These are phyloP conservation scores for Ceramica pisi DNA, from an alignment of 2,888 invertebrate genomes.

Conservation along the genomic window DNA sequence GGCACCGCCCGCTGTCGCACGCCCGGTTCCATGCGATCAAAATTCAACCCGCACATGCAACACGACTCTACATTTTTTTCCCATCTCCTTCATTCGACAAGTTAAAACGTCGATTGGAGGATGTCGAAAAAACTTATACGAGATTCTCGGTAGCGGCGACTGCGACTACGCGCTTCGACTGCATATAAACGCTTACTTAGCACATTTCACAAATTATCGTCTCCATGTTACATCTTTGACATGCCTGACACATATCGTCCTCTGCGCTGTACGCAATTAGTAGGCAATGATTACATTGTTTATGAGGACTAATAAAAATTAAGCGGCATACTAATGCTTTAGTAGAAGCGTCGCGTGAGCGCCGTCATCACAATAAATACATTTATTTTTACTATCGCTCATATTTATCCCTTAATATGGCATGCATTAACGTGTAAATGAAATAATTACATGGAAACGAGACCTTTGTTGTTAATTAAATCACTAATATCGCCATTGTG, in stretches of 20 bases:
- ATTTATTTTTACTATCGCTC: conserved; percentile 72
- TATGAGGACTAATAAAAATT: conserved; percentile 68
- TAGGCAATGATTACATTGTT: conserved; percentile 70
- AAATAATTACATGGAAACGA: conserved; percentile 75
- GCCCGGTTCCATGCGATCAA: conserved; percentile 73
- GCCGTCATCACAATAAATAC: conserved; percentile 72
- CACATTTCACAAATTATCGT: conserved; percentile 72
- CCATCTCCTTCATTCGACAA: conserved; percentile 77
- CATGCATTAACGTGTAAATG: conserved; percentile 76
- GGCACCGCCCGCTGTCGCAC: conserved; percentile 61
- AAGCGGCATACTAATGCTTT: conserved; percentile 65
- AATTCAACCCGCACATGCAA: conserved; percentile 78
- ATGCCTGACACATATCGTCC: conserved; percentile 63
- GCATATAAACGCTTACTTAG: conserved; percentile 77
- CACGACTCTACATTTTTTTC: conserved; percentile 76
- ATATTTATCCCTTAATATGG: conserved; percentile 67
- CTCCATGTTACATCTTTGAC: conserved; percentile 64
- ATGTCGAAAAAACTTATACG: conserved; percentile 79
- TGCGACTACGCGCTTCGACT: conserved; percentile 63
- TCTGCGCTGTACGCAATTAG: conserved; percentile 69
- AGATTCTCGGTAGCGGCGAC: conserved; percentile 70
- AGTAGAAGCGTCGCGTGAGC: conserved; percentile 71
- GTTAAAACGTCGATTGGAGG: conserved; percentile 81
- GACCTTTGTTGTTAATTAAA: conserved; percentile 71
- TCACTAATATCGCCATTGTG: conserved; percentile 74